Conservation (phyloP, 2,113 vertebrate species). For the Zapornia atra region DNA sequence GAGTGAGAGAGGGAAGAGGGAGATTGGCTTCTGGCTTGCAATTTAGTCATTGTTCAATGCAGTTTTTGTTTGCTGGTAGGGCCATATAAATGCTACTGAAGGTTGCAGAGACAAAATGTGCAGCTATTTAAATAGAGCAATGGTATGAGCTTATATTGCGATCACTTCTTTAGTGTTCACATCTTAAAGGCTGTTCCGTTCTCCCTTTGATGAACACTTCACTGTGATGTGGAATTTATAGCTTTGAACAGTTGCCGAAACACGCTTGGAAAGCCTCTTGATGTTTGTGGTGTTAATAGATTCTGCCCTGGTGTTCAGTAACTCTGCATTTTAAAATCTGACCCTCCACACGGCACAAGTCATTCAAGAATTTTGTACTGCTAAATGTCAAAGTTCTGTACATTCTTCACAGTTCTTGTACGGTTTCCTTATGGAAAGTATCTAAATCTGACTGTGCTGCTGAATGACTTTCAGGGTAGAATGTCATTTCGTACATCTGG, state of each 20-base stretch:
- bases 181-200: background rate
- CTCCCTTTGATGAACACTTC: background rate
- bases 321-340: background rate
- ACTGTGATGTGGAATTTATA: background rate
- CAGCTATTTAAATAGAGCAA: background rate
- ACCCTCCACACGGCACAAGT: background rate
- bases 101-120: background rate
- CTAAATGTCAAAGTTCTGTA: background rate
- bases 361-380: background rate
- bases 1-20: background rate
- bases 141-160: background rate
- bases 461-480: background rate
- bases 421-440: background rate
- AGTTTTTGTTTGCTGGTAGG: background rate
- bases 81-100: background rate
- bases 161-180: background rate
- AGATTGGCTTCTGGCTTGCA: background rate
- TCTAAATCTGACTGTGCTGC: background rate
- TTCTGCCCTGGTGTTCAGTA: background rate
- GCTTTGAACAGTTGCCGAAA: background rate
- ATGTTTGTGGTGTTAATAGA: conserved; percentile 1
- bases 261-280: background rate
- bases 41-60: background rate
- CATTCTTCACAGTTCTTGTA: background rate
- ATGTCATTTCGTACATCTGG: conserved; percentile 27